A percentile compares a stretch with the other conserved stretches of the same genome.
Evolutionary conservation across 1,140 invertebrate genomes (phyloP).

Genomic region (Choristoneura fumiferana): DNA sequence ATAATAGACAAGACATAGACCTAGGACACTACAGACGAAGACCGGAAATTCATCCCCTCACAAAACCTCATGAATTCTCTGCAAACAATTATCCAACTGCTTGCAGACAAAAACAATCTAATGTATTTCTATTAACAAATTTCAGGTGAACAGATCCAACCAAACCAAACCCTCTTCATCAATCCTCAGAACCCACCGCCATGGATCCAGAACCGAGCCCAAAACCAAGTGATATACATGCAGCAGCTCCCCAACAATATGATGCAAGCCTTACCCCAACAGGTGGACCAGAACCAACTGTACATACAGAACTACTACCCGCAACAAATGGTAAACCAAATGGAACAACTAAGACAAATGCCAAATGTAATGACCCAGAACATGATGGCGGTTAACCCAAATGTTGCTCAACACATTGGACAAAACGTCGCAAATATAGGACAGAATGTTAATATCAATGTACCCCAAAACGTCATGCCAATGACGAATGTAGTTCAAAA

Average conservation of each 20-base stretch:
- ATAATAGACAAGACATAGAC: no score
- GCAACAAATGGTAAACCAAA: conserved; percentile 55
- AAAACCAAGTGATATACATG: conserved; percentile 61
- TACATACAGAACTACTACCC: conserved; percentile 59
- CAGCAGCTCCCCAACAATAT: conserved; percentile 56
- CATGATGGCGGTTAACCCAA: conserved; percentile 21
- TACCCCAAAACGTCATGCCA: not conserved
- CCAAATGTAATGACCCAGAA: conserved; percentile 38
- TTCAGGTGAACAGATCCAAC: conserved; percentile 63
- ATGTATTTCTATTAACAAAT: conserved; percentile 21
- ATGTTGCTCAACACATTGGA: not conserved
- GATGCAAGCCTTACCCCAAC: conserved; percentile 43
- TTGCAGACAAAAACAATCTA: no score
- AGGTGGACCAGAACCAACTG: conserved; percentile 56
- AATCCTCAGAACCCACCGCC: conserved; percentile 66
- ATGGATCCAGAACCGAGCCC: conserved; percentile 61
- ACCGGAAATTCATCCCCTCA: no score
- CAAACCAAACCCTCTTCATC: conserved; percentile 59
- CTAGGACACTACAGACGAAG: no score
- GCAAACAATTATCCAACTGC: no score
- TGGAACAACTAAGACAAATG: conserved; percentile 49
- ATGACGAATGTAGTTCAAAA: not conserved
- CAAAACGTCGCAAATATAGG: not conserved
- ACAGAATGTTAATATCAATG: not conserved
- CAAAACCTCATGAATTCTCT: no score